Evolutionary conservation across 2,888 invertebrate species (phyloP).

Genomic region (Idaea biselata): DNA sequence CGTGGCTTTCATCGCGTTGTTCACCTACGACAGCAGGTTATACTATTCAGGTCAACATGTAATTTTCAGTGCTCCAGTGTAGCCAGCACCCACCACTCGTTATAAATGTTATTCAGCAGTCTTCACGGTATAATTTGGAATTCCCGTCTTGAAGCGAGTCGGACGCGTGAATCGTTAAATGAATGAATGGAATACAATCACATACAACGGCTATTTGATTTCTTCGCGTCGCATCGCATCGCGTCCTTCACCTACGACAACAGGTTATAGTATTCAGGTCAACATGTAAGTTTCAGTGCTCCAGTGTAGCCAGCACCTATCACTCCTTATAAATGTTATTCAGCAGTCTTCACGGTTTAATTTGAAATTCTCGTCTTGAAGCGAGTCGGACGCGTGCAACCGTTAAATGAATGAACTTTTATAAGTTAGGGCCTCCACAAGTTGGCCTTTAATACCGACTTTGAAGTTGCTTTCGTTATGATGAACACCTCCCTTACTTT

Average conservation of each 20-base stretch:
- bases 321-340: slow-evolving; percentile 22
- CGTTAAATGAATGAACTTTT: slow-evolving; percentile 81
- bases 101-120: slow-evolving; percentile 25
- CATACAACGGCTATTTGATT: no score
- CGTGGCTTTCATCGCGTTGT: no score
- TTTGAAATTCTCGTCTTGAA: slow-evolving; percentile 62
- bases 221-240: no score
- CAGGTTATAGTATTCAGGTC: neutral
- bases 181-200: no score
- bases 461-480: slow-evolving; percentile 62
- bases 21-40: no score
- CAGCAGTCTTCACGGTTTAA: slow-evolving; percentile 42
- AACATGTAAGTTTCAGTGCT: neutral
- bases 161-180: slow-evolving; percentile 75
- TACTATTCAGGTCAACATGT: neutral
- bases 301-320: neutral
- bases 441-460: slow-evolving; percentile 71
- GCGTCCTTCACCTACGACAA: no score
- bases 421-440: slow-evolving; percentile 67
- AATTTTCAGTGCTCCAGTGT: neutral
- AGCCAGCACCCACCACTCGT: slow-evolving; percentile 3
- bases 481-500: slow-evolving; percentile 77
- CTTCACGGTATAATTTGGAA: slow-evolving; percentile 60
- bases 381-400: slow-evolving; percentile 58
- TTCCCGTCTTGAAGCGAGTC: slow-evolving; percentile 48